A percentile compares a stretch with the other conserved stretches of the same genome.
phyloP scores from a whole-genome alignment of 2,113 vertebrate species.

The Rallus limicola region DNA sequence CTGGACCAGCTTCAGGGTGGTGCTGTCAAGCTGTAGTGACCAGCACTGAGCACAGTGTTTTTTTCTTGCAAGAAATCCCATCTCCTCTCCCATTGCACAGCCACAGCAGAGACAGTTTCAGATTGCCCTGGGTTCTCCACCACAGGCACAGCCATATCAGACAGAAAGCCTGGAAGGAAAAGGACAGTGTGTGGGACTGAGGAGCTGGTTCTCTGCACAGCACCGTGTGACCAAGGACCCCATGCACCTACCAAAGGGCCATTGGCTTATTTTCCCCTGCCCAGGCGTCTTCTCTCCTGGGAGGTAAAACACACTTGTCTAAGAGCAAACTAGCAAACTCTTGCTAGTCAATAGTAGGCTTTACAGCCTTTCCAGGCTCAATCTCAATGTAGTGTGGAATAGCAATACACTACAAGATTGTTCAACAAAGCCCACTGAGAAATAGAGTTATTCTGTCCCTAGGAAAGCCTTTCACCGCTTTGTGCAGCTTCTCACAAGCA shows the following conservation, averaged over 20 bases:
- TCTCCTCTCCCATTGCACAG: background rate
- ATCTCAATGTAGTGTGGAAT: background rate
- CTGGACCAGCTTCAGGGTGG: background rate
- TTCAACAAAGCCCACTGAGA: background rate
- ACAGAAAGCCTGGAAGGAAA: background rate
- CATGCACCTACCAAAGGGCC: background rate
- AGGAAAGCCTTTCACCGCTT: background rate
- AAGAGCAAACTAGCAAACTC: background rate
- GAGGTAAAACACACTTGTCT: background rate
- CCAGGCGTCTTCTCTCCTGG: background rate
- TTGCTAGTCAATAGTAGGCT: background rate
- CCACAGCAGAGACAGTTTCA: background rate
- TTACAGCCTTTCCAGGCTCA: background rate
- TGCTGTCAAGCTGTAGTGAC: background rate
- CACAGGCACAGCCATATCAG: fast-evolving
- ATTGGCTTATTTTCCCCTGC: background rate
- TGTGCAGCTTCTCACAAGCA: background rate
- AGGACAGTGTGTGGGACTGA: fast-evolving
- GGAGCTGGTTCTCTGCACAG: fast-evolving
- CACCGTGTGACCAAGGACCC: fast-evolving
- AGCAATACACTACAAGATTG: background rate
- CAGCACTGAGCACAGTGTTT: background rate
- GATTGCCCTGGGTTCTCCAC: background rate
- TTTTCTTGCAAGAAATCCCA: background rate
- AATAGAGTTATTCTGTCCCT: background rate